A percentile compares a stretch with the other conserved stretches of the same genome.
Conservation (phyloP, 2,888 invertebrate species). For the Tipula helvola region DNA sequence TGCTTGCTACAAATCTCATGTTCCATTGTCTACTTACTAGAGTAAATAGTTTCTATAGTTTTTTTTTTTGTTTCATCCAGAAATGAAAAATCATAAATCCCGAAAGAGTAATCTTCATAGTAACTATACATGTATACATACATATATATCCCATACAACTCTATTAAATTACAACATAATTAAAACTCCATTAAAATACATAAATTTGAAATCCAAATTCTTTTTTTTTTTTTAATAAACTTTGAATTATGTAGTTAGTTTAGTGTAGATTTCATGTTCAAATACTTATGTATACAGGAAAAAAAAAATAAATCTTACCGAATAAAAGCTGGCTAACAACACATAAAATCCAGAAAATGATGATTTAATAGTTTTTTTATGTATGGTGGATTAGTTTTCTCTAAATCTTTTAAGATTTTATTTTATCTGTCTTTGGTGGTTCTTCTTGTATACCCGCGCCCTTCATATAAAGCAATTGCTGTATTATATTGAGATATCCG, state of each 20-base stretch:
- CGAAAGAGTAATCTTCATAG: background rate
- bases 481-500: background rate
- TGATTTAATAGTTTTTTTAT: background rate
- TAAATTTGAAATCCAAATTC: background rate
- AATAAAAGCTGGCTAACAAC: background rate
- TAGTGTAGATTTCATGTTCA: background rate
- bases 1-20: background rate
- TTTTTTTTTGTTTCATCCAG: too few species aligned
- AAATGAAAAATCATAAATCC: background rate
- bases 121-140: too few species aligned
- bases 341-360: background rate
- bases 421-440: background rate
- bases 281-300: background rate
- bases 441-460: background rate
- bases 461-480: background rate
- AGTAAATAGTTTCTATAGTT: background rate
- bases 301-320: background rate
- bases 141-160: background rate
- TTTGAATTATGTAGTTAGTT: background rate
- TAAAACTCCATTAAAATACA: background rate
- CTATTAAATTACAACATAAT: background rate
- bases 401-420: background rate
- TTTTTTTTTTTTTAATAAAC: background rate
- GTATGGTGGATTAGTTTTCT: background rate
- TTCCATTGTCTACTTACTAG: background rate